These are phyloP conservation scores for Eptatretus burgeri DNA, from an alignment of 2,113 vertebrate genomes.

Conservation along the genomic window DNA sequence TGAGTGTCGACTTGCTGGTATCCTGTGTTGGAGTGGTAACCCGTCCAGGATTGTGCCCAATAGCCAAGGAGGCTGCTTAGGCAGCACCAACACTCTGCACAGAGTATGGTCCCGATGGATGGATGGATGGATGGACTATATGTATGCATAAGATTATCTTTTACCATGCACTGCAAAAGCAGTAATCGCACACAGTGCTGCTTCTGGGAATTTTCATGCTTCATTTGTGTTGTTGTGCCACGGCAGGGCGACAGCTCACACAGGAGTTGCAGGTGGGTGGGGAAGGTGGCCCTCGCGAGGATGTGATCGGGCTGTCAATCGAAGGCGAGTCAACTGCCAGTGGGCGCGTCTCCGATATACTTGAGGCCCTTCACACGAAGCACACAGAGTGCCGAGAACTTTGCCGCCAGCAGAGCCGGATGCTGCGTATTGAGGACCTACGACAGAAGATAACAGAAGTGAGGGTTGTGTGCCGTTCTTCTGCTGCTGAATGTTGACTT, in stretches of 20 bases:
- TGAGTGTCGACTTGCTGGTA: too few species aligned
- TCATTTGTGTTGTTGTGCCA: too few species aligned
- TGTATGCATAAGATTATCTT: too few species aligned
- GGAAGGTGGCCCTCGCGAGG: constrained; percentile 68
- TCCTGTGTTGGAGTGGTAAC: too few species aligned
- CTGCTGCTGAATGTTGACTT: neutral
- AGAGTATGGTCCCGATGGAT: too few species aligned
- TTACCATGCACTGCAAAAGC: too few species aligned
- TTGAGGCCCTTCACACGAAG: constrained; percentile 72
- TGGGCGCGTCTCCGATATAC: constrained; percentile 80
- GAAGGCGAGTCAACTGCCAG: constrained; percentile 85
- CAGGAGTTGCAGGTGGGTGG: constrained; percentile 82
- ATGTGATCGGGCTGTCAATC: constrained; percentile 78
- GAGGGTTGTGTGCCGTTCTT: constrained; percentile 9
- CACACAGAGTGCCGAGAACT: constrained; percentile 87
- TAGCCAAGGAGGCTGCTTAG: too few species aligned
- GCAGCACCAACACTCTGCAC: too few species aligned
- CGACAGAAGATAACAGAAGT: constrained; percentile 98
- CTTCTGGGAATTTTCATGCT: too few species aligned
- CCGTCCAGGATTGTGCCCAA: too few species aligned
- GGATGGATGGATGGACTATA: too few species aligned
- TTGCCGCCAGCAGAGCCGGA: constrained; percentile 72
- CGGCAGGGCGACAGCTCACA: constrained; percentile 57
- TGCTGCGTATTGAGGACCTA: constrained; percentile 72
- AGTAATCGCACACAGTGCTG: too few species aligned